phyloP scores from a whole-genome alignment of 2,113 vertebrate species.

The Indicator maculatus region DNA sequence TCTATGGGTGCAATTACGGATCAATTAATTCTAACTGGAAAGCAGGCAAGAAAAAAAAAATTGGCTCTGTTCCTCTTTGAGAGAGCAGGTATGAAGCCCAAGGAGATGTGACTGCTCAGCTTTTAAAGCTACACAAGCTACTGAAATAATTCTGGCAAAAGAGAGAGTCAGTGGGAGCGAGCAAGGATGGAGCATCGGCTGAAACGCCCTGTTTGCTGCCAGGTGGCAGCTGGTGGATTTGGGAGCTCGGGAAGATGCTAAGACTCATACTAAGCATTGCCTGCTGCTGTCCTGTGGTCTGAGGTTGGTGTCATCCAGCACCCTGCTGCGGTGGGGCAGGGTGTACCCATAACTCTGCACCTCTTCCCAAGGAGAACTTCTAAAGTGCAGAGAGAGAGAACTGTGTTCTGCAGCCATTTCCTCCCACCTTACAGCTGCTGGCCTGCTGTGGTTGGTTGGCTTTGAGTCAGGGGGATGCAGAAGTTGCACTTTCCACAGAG shows the following conservation, averaged over 20 bases:
- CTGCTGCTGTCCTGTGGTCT: background rate
- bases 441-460: rapidly evolving
- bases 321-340: background rate
- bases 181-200: background rate
- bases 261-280: background rate
- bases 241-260: background rate
- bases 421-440: background rate
- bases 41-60: background rate
- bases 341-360: background rate
- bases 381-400: background rate
- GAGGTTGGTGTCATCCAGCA: background rate
- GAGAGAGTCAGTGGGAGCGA: background rate
- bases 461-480: background rate
- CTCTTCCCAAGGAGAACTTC: background rate
- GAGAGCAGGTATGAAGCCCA: slow-evolving; percentile 50
- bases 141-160: slow-evolving; percentile 22
- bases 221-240: background rate
- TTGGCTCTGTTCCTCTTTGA: slow-evolving; percentile 4
- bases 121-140: slow-evolving; percentile 25
- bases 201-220: background rate
- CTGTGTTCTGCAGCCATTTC: background rate
- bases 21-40: slow-evolving; percentile 52
- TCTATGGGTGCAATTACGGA: slow-evolving; percentile 14
- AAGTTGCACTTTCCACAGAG: rapidly evolving
- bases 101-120: slow-evolving; percentile 53